Percentiles rank a stretch among this genome's conserved stretches.
Evolutionary conservation across 1,140 invertebrate species (phyloP).

Genomic region (Planococcus citri): DNA sequence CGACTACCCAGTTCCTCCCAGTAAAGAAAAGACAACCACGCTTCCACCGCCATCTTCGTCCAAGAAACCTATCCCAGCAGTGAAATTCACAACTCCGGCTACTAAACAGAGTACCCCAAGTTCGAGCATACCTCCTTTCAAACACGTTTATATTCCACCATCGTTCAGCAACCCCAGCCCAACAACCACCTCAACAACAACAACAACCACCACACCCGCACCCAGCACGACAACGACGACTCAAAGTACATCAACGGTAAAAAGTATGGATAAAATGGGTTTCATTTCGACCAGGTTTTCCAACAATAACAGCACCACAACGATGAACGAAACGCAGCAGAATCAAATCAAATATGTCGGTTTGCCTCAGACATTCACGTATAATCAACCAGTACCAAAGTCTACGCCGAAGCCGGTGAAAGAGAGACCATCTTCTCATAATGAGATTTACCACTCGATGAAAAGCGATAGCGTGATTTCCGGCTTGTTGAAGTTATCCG

Average conservation of each 20-base stretch:
- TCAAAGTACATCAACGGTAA: neutral
- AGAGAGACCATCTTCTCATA: neutral
- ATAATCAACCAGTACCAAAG: neutral
- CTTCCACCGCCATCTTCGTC: neutral
- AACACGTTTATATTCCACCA: constrained; percentile 1
- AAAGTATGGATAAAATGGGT: neutral
- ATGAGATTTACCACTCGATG: neutral
- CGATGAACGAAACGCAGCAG: neutral
- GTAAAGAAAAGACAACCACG: neutral
- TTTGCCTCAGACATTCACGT: neutral
- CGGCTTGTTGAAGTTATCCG: constrained; percentile 60
- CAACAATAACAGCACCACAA: neutral
- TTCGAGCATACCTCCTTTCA: neutral
- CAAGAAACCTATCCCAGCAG: neutral
- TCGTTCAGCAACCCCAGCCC: too few species aligned
- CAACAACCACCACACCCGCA: too few species aligned
- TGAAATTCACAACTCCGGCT: neutral
- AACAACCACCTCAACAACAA: too few species aligned
- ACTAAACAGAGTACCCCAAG: neutral
- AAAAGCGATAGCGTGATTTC: constrained; percentile 24
- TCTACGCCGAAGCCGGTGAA: neutral
- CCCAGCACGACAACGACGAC: too few species aligned
- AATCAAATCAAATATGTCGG: neutral
- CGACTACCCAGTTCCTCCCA: neutral
- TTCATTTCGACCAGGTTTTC: neutral